Percentiles rank a stretch among this genome's conserved stretches.
Conservation (phyloP, 2,888 invertebrate species). For the Hanleya hanleyi region DNA sequence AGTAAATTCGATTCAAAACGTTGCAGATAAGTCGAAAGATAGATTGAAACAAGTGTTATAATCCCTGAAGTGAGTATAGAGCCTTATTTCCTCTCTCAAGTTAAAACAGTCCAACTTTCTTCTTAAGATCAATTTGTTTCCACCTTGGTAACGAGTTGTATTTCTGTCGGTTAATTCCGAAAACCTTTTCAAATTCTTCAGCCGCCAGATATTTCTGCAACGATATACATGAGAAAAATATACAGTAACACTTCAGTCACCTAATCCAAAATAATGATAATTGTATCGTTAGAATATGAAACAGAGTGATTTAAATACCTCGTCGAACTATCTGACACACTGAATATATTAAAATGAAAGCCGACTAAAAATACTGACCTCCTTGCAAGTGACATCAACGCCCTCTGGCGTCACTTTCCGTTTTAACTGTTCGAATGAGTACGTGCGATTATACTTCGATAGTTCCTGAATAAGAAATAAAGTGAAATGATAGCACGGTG, state of each 20-base stretch:
- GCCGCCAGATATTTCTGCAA: constrained; percentile 52
- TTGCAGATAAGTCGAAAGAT: too few species aligned
- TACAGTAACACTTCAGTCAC: too few species aligned
- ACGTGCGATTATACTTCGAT: constrained; percentile 45
- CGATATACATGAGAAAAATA: background rate
- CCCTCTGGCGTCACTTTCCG: constrained; percentile 51
- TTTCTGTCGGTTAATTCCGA: constrained; percentile 47
- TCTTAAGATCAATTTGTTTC: constrained; percentile 54
- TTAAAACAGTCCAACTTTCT: constrained; percentile 53
- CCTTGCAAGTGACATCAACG: constrained; percentile 55
- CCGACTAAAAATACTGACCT: too few species aligned
- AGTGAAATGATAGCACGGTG: background rate
- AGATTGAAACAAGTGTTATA: too few species aligned
- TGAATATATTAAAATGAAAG: too few species aligned
- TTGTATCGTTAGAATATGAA: too few species aligned
- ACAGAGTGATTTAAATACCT: too few species aligned
- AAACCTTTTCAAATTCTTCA: constrained; percentile 54
- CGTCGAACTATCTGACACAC: too few species aligned
- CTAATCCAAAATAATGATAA: too few species aligned
- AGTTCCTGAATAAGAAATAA: constrained; percentile 45
- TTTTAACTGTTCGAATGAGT: constrained; percentile 45
- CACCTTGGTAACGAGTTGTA: constrained; percentile 46
- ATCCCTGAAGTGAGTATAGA: too few species aligned
- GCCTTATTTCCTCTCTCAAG: too few species aligned
- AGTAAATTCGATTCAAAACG: too few species aligned